Evolutionary conservation across 2,888 invertebrate species (phyloP), one percentile per base, ranked within the genome.

Genomic region (Ramazzottius varieornatus): DNA sequence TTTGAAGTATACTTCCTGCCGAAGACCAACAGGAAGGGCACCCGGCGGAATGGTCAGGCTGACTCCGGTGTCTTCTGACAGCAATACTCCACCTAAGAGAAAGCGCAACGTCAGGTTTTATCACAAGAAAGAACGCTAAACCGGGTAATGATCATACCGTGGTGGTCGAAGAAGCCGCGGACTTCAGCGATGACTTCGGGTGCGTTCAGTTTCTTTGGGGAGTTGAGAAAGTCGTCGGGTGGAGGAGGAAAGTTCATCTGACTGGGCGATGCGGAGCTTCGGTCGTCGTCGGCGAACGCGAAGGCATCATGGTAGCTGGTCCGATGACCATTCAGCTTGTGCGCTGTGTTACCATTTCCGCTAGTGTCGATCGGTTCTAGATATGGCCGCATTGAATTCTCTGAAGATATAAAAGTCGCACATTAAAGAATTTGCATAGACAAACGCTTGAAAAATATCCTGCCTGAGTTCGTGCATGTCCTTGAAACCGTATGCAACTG

Each of bases 1-100:
- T 72, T 81, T 90, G 81, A 93, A 91, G 82, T 90, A 92, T 75
- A 93, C 85, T 76, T 90, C 89, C 79, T 91, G 90, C 72, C 84
- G 82, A 72, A 83, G 82, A 66, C 88, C 88, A 46, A 83, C 81
- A 65, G 85, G 82, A 70, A 93, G 83, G 64, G 92, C 92, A 69
- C 88, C 87, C 65, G 85, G 83, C 63, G 93, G 92, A 73, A 93
- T 86, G 72, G 86, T 83, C 68, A 93, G 79, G 65, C 86, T 86
- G 63, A 93, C 92, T 70, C 91, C 90, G 82, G 90, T 90, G 74
- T 88, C 85, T 70, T 86, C 83, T 73, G 88, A 88, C 70, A 85
- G 83, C 70, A 93, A 79, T 33, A 84, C 82, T 66, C 89, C 92
- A 67, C 92, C 89, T 71, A 82, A 82, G 70, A 82, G 24, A 54